Evolutionary conservation across 2,113 vertebrate genomes (phyloP), one percentile per base, ranked within the genome.

Genomic region (Monopterus albus): DNA sequence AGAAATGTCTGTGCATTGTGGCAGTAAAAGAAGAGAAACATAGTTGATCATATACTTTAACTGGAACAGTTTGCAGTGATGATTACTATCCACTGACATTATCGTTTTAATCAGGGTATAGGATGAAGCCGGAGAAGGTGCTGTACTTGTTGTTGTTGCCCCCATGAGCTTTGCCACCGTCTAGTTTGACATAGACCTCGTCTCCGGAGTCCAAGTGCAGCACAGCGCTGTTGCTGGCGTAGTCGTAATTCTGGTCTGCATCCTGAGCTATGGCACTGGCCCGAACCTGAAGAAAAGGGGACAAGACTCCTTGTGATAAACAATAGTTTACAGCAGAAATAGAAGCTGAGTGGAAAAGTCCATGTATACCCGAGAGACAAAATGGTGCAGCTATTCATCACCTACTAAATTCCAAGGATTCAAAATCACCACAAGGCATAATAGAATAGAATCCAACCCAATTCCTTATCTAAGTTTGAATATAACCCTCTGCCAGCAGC

Each of bases 121-220:
- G 87, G 89, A 98, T 96, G 82, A 98, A 98, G 75, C 96, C 96
- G 15, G 96, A 98, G 92, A 98, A 98, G 79, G 96, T 98, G 95
- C 96, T 97, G 93, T 98, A 98, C 89, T 98, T 97, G 91, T 98
- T 97, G 91, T 96, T 98, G 76, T 97, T 97, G 78, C 96, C 96
- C 23, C 96, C 96, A 0, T 98, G 96, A 3, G 96, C 96, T 90
- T 98, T 98, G 57, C 96, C 96, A 0, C 96, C 96, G 0, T 98
- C 96, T 87, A 98, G 91, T 79, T 98, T 98, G 86, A 98, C 95
- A 0, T 98, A 98, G 49, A 98, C 92, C 83, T 98, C 96, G 5
- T 98, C 96, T 0, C 96, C 96, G 0, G 96, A 94, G 88, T 98
- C 96, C 76, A 98, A 88, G 85, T 97, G 96, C 81, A 98, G 92